These are phyloP conservation scores for Tribolium castaneum DNA, from an alignment of 1,140 invertebrate species.

Conservation along the genomic window DNA sequence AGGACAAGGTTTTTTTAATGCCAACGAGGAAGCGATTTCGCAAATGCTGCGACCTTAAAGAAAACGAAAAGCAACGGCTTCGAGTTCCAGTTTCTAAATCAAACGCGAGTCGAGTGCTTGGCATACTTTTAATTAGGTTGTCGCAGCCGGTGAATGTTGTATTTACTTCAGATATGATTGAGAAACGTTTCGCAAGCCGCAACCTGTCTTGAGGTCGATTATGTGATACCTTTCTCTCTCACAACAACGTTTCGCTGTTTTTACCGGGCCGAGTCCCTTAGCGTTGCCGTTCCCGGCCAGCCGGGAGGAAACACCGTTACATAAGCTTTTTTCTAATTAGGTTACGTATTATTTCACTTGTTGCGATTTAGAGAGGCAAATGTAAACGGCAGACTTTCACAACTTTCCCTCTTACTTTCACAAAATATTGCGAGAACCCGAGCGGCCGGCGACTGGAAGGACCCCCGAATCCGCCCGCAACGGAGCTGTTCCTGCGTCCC, in stretches of 20 bases:
- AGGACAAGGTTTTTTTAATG: slow-evolving; percentile 15
- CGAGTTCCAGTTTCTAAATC: slow-evolving; percentile 10
- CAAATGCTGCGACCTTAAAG: neutral
- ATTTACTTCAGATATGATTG: slow-evolving; percentile 1
- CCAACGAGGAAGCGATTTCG: neutral
- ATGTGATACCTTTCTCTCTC: slow-evolving; percentile 33
- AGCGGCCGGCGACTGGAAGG: neutral
- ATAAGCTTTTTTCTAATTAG: slow-evolving; percentile 12
- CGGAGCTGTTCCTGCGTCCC: neutral
- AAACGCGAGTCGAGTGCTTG: slow-evolving; percentile 7
- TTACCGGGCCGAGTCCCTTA: neutral
- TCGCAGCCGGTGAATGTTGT: slow-evolving; percentile 24
- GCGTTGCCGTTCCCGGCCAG: no score
- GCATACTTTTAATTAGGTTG: slow-evolving; percentile 31
- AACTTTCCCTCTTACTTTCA: slow-evolving; percentile 51
- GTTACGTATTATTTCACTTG: slow-evolving; percentile 27
- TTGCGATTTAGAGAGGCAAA: slow-evolving; percentile 25
- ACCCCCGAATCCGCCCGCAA: neutral
- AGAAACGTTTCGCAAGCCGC: slow-evolving; percentile 33
- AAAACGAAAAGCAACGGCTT: neutral
- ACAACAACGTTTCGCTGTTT: neutral
- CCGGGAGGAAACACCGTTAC: neutral
- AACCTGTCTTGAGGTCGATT: slow-evolving; percentile 34
- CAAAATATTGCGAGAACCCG: slow-evolving; percentile 21
- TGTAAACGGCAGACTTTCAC: slow-evolving; percentile 40